Conservation (phyloP, 1,140 invertebrate genomes). For the Cylas formicarius region DNA sequence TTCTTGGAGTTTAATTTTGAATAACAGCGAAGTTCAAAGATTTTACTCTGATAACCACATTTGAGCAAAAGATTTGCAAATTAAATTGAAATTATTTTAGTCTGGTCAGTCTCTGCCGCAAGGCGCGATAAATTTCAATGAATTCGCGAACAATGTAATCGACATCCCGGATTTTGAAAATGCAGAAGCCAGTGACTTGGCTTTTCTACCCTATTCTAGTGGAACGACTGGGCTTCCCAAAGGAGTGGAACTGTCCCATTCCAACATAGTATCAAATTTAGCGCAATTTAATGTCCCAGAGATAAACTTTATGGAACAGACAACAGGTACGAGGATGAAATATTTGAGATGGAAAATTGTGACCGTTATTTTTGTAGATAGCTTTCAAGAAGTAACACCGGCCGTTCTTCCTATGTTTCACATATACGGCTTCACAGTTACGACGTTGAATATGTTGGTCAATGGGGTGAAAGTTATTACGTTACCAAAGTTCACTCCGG, state of each 20-base stretch:
- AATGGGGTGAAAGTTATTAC: slow-evolving; percentile 63
- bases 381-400: slow-evolving; percentile 51
- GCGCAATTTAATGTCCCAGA: slow-evolving; percentile 26
- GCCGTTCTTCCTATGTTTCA: slow-evolving; percentile 77
- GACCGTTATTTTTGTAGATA: slow-evolving; percentile 34
- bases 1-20: too few relatives aligned
- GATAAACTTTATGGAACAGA: slow-evolving; percentile 17
- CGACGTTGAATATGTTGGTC: slow-evolving; percentile 50
- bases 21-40: too few relatives aligned
- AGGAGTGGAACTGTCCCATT: slow-evolving; percentile 74
- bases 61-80: slow-evolving; percentile 8
- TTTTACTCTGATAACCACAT: slow-evolving; percentile 2
- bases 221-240: slow-evolving; percentile 89
- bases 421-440: slow-evolving; percentile 64
- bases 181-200: slow-evolving; percentile 43
- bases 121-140: slow-evolving; percentile 51
- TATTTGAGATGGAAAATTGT: neutral
- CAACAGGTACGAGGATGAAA: slow-evolving; percentile 19
- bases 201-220: slow-evolving; percentile 63
- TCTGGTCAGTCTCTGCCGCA: slow-evolving; percentile 39
- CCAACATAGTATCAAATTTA: slow-evolving; percentile 51
- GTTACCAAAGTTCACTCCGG: slow-evolving; percentile 65
- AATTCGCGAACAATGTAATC: slow-evolving; percentile 44
- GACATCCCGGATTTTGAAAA: slow-evolving; percentile 42
- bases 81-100: slow-evolving; percentile 23